Base-by-base conservation (phyloP, 2,888 invertebrate genomes). In the Danaus chrysippus region DNA sequence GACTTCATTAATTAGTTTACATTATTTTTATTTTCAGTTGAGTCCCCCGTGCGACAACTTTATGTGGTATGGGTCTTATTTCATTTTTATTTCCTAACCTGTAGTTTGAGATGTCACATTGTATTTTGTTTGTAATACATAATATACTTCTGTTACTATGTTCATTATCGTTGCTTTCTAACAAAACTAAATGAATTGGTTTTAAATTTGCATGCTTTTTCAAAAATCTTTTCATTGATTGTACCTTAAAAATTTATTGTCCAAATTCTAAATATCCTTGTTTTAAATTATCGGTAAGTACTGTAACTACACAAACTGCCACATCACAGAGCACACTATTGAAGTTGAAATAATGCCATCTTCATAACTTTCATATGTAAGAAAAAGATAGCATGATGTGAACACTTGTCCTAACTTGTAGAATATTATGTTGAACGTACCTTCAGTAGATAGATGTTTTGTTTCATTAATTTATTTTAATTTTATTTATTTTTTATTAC, bases 391-490 rank as follows among this genome's bases (percentile, higher is more conserved):
- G 49, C 49, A 49, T 11, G 15, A 49, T 49, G 17, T 49, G 10
- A 46, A 15, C n/a, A 10, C n/a, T 49, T 12, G 43, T 43, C 9
- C 43, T 49, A 15, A 49, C 41, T 41, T 41, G 42, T 52, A 17
- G 15, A 56, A 54, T 42, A 19, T 13, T 49, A 42, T 56, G 49
- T 54, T 54, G 49, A n/a, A 59, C 62, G 44, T 59, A 60, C 61
- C 53, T 52, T 62, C 61, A 57, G 73, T 70, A 71, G 70, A 66
- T 70, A 71, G 68, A 71, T 75, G 73, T 76, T 66, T 68, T 77
- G 77, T 67, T 58, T 57, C 73, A 74, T 75, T 70, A 64, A 73
- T 65, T 71, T 72, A 71, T 75, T 71, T 72, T 67, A 71, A 58
- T 65, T 61, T 61, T 42, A 70, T 76, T 70, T 74, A 76, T 70